Evolutionary conservation across 1,140 invertebrate species (phyloP), one percentile per base, ranked within the genome.

Genomic region (Apis cerana): DNA sequence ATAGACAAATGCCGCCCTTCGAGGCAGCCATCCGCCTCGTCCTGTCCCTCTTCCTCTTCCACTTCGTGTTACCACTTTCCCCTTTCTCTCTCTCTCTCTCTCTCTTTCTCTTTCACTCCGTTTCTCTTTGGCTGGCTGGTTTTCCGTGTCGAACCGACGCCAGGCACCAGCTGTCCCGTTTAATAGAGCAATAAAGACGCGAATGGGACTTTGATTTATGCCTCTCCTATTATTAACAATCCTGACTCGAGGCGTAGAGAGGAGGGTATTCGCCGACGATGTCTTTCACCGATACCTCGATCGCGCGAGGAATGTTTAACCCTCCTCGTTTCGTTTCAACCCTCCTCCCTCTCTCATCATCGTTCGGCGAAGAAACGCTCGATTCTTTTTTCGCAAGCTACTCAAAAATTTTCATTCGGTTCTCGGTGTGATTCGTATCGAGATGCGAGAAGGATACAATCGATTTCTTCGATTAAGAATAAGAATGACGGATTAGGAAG

Each of bases 101-200:
- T 43, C 5, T 67, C 43, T 52, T 33, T 58, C 1, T 52, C n/a
- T 69, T 65, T 56, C 21, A 7, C 48, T 58, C 0, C 67, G n/a
- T 11, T 48, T 43, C 3, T 68, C 43, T 54, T 54, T 52, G 13
- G 21, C 54, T 56, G 78, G 56, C 52, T 76, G 56, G 52, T 76
- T 68, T 54, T 65, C 27, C 33, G 59, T 59, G 77, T 71, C 76
- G 75, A 80, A 78, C 77, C 76, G 50, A 80, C 62, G 85, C 81
- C 85, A 87, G 89, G 90, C 87, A 91, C 90, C 93, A 93, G 92
- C 93, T 93, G 92, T 92, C 92, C 90, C 90, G 89, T 94, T 94
- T 94, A 93, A 93, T 93, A 91, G 91, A 93, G 92, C 92, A 94
- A 94, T 94, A 94, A 94, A 94, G 92, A 93, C 91, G 87, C 90